Conservation (phyloP, 1,140 invertebrate genomes). For the Saccostrea echinata region DNA sequence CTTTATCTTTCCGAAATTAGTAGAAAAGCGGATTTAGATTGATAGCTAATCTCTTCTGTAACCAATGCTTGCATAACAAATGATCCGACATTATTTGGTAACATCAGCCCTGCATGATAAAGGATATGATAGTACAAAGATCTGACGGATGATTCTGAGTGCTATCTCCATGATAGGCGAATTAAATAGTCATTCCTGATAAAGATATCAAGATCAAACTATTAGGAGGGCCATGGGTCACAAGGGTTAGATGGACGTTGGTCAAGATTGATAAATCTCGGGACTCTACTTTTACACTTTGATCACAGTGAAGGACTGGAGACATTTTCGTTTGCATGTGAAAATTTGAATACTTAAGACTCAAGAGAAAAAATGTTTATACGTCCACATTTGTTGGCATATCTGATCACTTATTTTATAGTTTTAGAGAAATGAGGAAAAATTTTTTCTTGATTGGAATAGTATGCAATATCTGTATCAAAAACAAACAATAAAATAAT, state of each 20-base stretch:
- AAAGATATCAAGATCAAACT: slow-evolving; percentile 22
- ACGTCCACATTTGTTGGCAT: no score
- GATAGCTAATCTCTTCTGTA: slow-evolving; percentile 37
- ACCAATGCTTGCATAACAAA: slow-evolving; percentile 23
- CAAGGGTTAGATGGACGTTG: slow-evolving; percentile 25
- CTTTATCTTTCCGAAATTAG: slow-evolving; percentile 50
- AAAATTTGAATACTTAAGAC: no score
- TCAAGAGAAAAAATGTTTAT: no score
- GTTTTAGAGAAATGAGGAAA: no score
- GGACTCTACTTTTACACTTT: neutral
- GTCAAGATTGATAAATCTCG: slow-evolving; percentile 32
- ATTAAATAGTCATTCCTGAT: slow-evolving; percentile 41
- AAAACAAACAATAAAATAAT: no score
- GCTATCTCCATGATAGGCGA: slow-evolving; percentile 41
- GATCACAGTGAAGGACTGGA: neutral
- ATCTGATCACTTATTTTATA: no score
- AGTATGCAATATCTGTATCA: no score
- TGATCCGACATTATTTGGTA: slow-evolving; percentile 32
- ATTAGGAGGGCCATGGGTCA: slow-evolving; percentile 10
- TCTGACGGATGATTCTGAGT: slow-evolving; percentile 33
- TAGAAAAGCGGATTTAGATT: slow-evolving; percentile 47
- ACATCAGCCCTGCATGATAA: slow-evolving; percentile 42
- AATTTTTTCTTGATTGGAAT: no score
- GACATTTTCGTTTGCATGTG: neutral
- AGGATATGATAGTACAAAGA: slow-evolving; percentile 3